These are phyloP conservation scores for Caenorhabditis latens DNA, from an alignment of 1,140 invertebrate species.

Conservation along the genomic window DNA sequence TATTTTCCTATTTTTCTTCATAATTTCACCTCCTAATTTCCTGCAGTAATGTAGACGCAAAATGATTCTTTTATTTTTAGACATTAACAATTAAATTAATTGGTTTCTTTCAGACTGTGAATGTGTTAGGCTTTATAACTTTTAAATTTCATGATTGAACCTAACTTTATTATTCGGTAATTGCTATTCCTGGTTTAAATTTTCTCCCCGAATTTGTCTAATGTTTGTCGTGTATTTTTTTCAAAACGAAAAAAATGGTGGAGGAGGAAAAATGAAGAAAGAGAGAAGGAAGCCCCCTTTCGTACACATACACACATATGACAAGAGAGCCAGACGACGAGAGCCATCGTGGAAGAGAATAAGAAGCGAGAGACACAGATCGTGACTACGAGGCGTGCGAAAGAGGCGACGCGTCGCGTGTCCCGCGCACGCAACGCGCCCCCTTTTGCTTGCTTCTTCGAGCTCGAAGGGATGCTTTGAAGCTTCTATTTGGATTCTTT, in stretches of 20 bases:
- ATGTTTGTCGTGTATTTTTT: conserved; percentile 39
- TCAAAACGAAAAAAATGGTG: conserved; percentile 17
- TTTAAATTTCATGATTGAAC: background rate
- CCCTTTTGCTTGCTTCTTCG: conserved; percentile 24
- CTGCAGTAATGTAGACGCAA: too few species aligned
- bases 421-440: conserved; percentile 15
- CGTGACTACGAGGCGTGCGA: conserved; percentile 48
- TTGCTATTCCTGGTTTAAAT: background rate
- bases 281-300: conserved; percentile 34
- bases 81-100: background rate
- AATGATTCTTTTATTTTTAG: too few species aligned
- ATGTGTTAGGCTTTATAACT: background rate
- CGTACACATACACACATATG: conserved; percentile 46
- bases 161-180: background rate
- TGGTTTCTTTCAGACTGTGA: background rate
- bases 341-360: conserved; percentile 5
- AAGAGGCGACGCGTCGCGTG: conserved; percentile 47
- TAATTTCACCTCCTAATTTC: too few species aligned
- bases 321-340: conserved; percentile 31
- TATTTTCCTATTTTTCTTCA: background rate
- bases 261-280: conserved; percentile 38
- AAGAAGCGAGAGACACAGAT: conserved; percentile 26
- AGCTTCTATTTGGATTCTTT: conserved; percentile 22
- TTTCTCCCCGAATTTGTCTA: background rate
- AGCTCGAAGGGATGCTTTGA: background rate